Base-by-base conservation (phyloP, 2,113 vertebrate genomes). In the Forbesichthys agassizii region DNA sequence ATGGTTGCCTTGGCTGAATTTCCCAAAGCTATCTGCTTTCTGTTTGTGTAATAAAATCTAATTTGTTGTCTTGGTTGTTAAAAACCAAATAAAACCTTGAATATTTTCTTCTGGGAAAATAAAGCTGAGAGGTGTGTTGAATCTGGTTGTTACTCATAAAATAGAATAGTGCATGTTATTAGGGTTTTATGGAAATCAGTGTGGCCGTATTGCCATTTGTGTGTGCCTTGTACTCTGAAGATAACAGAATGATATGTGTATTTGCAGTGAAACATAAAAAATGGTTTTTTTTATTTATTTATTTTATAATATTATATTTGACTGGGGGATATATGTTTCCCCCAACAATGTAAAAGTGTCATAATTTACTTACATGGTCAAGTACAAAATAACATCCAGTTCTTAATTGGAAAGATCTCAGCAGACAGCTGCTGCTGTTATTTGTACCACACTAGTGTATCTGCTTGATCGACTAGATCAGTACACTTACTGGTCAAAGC, bases 21-120 rank as follows among this genome's bases (percentile, higher is more conserved):
- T 84, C 81, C 80, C 79, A 72, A 71, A 73, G 57, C 78, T 64
- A 60, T 66, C 67, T 71, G 18, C 55, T 68, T 77, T 86, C 47
- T 75, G 70, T 84, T 81, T 87, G 63, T 53, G 76, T 67, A 83
- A 86, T 86, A 87, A 79, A 88, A 85, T 52, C 64, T 80, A 78
- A 85, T 87, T 86, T 90, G 83, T 88, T 86, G 77, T 83, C 18
- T 65, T 77, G 71, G 87, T 85, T 74, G 77, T 90, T 87, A 85
- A 87, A 85, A 65, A 64, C 68, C 80, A 82, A 84, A 91, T 88
- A 83, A 89, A 89, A 85, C 16, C 36, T 66, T 51, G 69, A 75
- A 80, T 84, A 81, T 88, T 82, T 78, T 76, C 70, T 88, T 85
- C 77, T 78, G 71, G 83, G 73, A 70, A 80, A 80, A 74, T 73